A percentile compares a stretch with the other conserved stretches of the same genome.
Evolutionary conservation across 1,140 invertebrate species (phyloP).

Genomic region (Nasonia longicornis): DNA sequence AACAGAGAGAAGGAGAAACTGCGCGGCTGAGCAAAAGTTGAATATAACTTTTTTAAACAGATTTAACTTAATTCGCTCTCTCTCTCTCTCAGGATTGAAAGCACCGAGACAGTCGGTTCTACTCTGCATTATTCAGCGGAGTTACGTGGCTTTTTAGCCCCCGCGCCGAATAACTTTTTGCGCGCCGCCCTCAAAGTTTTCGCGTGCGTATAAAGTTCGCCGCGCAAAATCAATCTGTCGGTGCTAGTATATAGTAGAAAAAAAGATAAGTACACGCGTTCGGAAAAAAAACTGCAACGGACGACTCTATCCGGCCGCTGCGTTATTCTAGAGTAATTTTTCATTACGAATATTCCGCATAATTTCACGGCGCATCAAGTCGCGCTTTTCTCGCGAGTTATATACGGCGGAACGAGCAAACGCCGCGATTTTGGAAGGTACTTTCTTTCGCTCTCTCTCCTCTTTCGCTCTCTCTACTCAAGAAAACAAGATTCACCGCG

Average conservation of each 20-base stretch:
- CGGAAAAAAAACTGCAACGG: too few relatives aligned
- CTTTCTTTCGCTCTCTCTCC: not conserved
- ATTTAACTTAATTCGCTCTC: not conserved
- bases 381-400: not conserved
- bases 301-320: too few relatives aligned
- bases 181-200: not conserved
- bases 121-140: constrained; percentile 7
- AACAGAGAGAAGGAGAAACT: too few relatives aligned
- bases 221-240: not conserved
- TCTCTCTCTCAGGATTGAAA: not conserved
- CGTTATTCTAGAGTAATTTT: not conserved
- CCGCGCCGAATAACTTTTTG: not conserved
- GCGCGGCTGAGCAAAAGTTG: not conserved
- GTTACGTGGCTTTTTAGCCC: not conserved
- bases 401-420: not conserved
- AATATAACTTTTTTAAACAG: not conserved
- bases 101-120: not conserved
- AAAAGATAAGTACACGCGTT: too few relatives aligned
- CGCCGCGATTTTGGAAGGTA: not conserved
- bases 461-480: not conserved
- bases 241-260: too few relatives aligned
- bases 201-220: not conserved
- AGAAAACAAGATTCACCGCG: constrained; percentile 38
- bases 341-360: not conserved
- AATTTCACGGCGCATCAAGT: not conserved